Evolutionary conservation across 2,888 invertebrate species (phyloP).

Genomic region (Colostygia pectinataria): DNA sequence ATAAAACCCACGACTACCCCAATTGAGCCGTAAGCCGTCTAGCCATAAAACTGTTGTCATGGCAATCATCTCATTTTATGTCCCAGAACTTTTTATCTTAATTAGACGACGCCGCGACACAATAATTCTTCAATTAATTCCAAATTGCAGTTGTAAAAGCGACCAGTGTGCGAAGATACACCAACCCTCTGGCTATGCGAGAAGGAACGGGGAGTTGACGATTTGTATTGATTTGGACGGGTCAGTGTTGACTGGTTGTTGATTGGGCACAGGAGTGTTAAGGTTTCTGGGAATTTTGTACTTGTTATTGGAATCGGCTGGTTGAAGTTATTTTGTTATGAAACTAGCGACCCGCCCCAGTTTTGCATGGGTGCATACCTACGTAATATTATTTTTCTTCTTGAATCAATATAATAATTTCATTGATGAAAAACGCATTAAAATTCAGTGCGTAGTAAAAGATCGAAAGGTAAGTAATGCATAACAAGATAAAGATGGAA

Average conservation of each 20-base stretch:
- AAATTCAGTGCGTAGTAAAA: too few species aligned
- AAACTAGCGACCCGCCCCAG: too few species aligned
- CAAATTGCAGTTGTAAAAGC: conserved; percentile 33
- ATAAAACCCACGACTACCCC: conserved; percentile 6
- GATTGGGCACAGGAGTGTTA: conserved; percentile 19
- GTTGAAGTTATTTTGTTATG: conserved; percentile 1
- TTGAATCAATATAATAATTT: too few species aligned
- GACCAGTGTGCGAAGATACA: conserved; percentile 26
- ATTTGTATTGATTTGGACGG: conserved; percentile 17
- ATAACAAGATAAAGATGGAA: too few species aligned
- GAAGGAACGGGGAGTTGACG: not conserved
- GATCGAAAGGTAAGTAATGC: too few species aligned
- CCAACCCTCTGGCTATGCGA: conserved; percentile 6
- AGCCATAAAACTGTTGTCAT: conserved; percentile 46
- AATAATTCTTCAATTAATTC: conserved; percentile 37
- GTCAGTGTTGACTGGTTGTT: conserved; percentile 13
- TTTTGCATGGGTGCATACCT: too few species aligned
- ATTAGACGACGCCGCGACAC: conserved; percentile 47
- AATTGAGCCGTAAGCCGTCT: conserved; percentile 24
- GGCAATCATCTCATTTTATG: conserved; percentile 39
- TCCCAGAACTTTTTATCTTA: conserved; percentile 36
- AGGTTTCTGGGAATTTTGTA: conserved; percentile 38
- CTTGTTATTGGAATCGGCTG: conserved; percentile 3
- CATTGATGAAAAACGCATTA: too few species aligned
- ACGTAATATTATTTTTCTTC: too few species aligned